phyloP scores from a whole-genome alignment of 53 echinoderm and acorn worm genomes.

The Hippasteria phrygiana region DNA sequence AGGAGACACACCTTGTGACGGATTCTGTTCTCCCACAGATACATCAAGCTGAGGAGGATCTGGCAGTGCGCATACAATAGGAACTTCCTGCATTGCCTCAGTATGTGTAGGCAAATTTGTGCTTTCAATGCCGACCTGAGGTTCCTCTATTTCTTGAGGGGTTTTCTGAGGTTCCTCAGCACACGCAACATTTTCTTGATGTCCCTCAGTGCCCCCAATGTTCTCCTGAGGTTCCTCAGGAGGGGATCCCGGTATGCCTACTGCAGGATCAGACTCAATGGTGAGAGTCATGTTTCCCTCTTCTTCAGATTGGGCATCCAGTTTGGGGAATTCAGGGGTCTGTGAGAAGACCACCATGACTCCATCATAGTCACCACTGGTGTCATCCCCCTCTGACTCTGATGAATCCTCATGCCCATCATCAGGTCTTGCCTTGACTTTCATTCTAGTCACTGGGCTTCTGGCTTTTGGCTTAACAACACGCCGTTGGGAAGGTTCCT shows the following conservation, averaged over 20 bases:
- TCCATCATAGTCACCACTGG: too few species aligned
- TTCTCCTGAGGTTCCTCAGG: background rate
- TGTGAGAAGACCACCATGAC: too few species aligned
- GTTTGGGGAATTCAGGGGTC: background rate
- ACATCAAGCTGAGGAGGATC: too few species aligned
- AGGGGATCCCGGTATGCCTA: background rate
- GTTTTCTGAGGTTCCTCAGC: too few species aligned
- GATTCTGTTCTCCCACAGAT: background rate
- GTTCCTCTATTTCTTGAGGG: background rate
- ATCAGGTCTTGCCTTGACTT: background rate
- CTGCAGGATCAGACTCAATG: too few species aligned
- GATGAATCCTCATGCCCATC: background rate
- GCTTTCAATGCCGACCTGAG: background rate
- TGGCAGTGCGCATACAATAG: background rate
- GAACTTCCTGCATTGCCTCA: background rate
- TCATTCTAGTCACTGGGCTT: constrained; percentile 7
- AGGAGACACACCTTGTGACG: too few species aligned
- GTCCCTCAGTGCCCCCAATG: background rate
- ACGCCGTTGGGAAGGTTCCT: background rate
- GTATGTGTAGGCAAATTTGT: background rate
- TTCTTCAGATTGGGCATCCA: background rate
- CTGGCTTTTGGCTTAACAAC: background rate
- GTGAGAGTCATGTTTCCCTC: too few species aligned
- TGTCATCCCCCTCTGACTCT: background rate
- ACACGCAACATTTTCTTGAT: too few species aligned